Percentiles rank a stretch among this genome's conserved stretches.
Conservation (phyloP, 1,140 invertebrate species). For the fruit fly (Drosophila melanogaster) region DNA sequence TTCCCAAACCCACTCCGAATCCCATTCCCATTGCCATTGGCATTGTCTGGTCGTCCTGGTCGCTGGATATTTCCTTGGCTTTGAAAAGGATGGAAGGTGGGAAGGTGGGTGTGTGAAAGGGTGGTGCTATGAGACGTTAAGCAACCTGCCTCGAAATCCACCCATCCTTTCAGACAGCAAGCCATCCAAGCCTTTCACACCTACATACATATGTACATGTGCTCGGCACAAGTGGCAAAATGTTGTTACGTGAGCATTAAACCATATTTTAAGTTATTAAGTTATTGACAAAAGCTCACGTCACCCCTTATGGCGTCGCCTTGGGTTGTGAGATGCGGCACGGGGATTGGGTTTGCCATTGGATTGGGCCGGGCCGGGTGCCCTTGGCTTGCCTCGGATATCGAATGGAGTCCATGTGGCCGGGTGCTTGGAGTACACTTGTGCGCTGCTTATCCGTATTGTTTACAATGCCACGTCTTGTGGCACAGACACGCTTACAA, state of each 20-base stretch:
- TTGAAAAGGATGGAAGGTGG: slow-evolving; percentile 12
- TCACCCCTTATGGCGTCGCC: slow-evolving; percentile 59
- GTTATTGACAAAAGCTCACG: slow-evolving; percentile 82
- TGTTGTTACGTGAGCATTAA: slow-evolving; percentile 83
- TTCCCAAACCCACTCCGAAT: slow-evolving; percentile 36
- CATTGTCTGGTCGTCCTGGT: slow-evolving; percentile 37
- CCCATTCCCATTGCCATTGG: slow-evolving; percentile 38
- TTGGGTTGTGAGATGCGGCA: slow-evolving; percentile 8
- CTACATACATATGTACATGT: slow-evolving; percentile 25
- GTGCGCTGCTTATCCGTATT: slow-evolving; percentile 78
- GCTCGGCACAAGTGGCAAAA: slow-evolving; percentile 79
- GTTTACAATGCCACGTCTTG: slow-evolving; percentile 78
- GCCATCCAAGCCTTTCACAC: slow-evolving; percentile 52
- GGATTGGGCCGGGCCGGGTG: slow-evolving; percentile 27
- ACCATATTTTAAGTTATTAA: slow-evolving; percentile 84
- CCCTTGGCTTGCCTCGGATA: slow-evolving; percentile 8
- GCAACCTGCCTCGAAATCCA: slow-evolving; percentile 19
- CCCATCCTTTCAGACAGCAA: background rate
- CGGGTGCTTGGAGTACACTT: slow-evolving; percentile 51
- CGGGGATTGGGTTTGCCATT: background rate
- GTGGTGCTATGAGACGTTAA: slow-evolving; percentile 42
- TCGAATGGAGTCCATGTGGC: slow-evolving; percentile 13
- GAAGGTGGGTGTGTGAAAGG: background rate
- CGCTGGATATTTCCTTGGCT: slow-evolving; percentile 46
- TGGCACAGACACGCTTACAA: slow-evolving; percentile 30